A percentile compares a stretch with the other conserved stretches of the same genome.
Evolutionary conservation across 2,888 invertebrate species (phyloP).

Genomic region (Cryptus armator): DNA sequence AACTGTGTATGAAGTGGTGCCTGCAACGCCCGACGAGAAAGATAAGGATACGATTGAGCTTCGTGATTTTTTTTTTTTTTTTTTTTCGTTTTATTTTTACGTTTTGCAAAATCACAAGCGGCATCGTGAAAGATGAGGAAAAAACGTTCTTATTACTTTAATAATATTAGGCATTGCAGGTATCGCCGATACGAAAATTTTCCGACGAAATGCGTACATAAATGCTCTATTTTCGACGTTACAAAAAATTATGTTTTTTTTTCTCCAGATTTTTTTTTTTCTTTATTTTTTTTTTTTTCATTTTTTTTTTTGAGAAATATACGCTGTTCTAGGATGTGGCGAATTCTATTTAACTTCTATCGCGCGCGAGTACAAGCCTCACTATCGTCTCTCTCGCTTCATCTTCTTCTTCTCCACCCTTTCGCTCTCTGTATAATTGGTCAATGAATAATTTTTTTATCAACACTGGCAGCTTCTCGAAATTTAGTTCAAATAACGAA

Average conservation of each 20-base stretch:
- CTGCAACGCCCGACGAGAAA: slow-evolving; percentile 45
- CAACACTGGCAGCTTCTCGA: slow-evolving; percentile 42
- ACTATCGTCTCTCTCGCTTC: slow-evolving; percentile 22
- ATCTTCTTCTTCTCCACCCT: slow-evolving; percentile 6
- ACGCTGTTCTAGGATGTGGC: slow-evolving; percentile 35
- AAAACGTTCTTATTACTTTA: slow-evolving; percentile 27
- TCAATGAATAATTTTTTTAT: slow-evolving; percentile 46
- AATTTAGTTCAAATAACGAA: slow-evolving; percentile 3
- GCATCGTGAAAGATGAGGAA: slow-evolving; percentile 36
- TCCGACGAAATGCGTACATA: slow-evolving; percentile 62
- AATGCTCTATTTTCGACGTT: slow-evolving; percentile 51
- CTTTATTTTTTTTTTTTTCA: slow-evolving; percentile 59
- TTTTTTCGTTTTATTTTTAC: not conserved
- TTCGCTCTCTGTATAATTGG: slow-evolving; percentile 42
- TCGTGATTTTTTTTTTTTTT: slow-evolving; percentile 1
- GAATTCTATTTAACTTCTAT: slow-evolving; percentile 47
- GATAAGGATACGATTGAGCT: slow-evolving; percentile 13
- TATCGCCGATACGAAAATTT: slow-evolving; percentile 38
- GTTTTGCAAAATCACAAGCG: not conserved
- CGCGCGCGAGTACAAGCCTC: slow-evolving; percentile 54
- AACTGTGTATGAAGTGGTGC: slow-evolving; percentile 35
- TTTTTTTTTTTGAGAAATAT: slow-evolving; percentile 51
- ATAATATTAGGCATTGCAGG: slow-evolving; percentile 47
- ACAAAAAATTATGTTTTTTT: slow-evolving; percentile 8
- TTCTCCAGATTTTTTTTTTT: slow-evolving; percentile 44